Evolutionary conservation across 2,888 invertebrate genomes (phyloP).

Genomic region (Erebia epiphron): DNA sequence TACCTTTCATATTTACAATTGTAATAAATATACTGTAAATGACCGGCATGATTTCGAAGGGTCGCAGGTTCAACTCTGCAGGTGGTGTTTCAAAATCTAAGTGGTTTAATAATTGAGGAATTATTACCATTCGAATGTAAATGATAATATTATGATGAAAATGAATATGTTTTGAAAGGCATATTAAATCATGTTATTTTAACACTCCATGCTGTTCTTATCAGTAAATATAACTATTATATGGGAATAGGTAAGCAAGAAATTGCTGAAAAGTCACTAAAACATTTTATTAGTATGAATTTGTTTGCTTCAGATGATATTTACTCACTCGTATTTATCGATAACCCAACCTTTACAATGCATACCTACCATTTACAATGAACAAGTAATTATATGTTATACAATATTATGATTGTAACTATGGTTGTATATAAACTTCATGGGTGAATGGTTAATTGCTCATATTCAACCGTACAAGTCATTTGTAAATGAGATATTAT

Average conservation of each 20-base stretch:
- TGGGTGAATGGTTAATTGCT: constrained; percentile 46
- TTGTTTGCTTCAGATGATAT: too few species aligned
- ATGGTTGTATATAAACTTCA: constrained; percentile 40
- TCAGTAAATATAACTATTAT: background rate
- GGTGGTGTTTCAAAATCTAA: constrained; percentile 14
- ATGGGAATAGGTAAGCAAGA: background rate
- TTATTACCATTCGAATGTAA: constrained; percentile 12
- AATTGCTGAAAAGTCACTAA: too few species aligned
- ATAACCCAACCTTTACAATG: constrained; percentile 6
- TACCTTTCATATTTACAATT: background rate
- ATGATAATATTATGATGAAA: constrained; percentile 10
- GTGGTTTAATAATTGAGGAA: constrained; percentile 18
- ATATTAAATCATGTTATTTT: background rate
- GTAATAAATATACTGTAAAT: constrained; percentile 10
- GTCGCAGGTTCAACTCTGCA: constrained; percentile 24
- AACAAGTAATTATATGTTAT: constrained; percentile 17
- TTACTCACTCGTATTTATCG: too few species aligned
- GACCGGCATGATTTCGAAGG: constrained; percentile 12
- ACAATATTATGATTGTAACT: constrained; percentile 10
- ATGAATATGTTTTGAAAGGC: constrained; percentile 9
- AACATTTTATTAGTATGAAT: too few species aligned
- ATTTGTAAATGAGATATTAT: constrained; percentile 9
- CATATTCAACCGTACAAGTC: constrained; percentile 32
- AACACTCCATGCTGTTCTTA: background rate
- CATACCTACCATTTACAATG: background rate